phyloP scores from a whole-genome alignment of 2,888 invertebrate genomes.

The Rhynchonema sp. region DNA sequence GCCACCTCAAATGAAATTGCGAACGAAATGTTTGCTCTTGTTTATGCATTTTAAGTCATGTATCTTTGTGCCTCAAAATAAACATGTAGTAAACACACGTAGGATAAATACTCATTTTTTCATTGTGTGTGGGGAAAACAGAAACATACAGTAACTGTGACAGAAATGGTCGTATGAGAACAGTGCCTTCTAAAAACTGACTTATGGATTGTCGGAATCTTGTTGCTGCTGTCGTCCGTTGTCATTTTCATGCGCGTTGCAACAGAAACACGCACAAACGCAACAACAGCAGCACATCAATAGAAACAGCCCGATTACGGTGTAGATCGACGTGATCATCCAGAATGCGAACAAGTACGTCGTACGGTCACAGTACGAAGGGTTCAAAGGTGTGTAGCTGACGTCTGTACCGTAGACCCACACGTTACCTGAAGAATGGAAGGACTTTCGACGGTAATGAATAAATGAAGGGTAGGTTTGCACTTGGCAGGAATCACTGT shows the following conservation, averaged over 20 bases:
- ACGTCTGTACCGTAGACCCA: conserved; percentile 10
- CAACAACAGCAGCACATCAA: conserved; percentile 37
- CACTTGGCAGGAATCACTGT: too few relatives aligned
- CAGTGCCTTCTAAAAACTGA: too few relatives aligned
- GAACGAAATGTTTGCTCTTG: too few relatives aligned
- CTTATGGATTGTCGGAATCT: neutral
- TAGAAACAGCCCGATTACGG: conserved; percentile 38
- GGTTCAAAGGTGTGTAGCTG: neutral
- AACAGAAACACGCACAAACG: neutral
- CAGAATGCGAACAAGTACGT: neutral
- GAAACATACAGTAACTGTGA: too few relatives aligned
- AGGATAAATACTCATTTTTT: too few relatives aligned
- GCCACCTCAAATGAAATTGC: too few relatives aligned
- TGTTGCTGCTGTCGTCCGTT: neutral
- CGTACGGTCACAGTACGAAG: neutral
- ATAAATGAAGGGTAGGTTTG: neutral
- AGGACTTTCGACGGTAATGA: neutral
- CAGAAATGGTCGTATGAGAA: too few relatives aligned
- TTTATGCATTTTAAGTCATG: too few relatives aligned
- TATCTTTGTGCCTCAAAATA: too few relatives aligned
- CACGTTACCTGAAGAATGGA: conserved; percentile 7
- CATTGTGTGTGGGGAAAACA: too few relatives aligned
- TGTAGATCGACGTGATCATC: conserved; percentile 35
- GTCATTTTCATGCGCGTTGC: too few relatives aligned
- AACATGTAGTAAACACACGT: too few relatives aligned